Percentiles rank a stretch among this genome's conserved stretches.
Evolutionary conservation across 2,888 invertebrate species (phyloP).

Genomic region (Nymphalis polychloros): DNA sequence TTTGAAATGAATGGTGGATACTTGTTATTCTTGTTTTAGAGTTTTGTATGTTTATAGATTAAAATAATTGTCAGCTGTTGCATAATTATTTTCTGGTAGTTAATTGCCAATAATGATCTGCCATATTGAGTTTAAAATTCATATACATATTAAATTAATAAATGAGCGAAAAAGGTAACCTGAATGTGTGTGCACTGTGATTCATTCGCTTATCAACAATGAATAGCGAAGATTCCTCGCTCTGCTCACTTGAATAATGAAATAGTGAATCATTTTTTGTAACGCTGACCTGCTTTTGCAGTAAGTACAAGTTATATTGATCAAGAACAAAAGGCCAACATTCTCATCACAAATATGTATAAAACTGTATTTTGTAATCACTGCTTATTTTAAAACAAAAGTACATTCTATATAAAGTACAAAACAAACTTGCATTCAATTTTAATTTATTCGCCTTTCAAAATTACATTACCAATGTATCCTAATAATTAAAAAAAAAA

Average conservation of each 20-base stretch:
- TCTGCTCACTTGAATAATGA: constrained; percentile 22
- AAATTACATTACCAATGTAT: constrained; percentile 10
- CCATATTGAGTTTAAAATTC: constrained; percentile 41
- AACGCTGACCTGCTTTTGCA: constrained; percentile 16
- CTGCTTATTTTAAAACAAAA: background rate
- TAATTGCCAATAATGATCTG: constrained; percentile 44
- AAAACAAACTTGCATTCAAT: background rate
- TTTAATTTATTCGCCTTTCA: constrained; percentile 11
- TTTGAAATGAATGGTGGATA: constrained; percentile 54
- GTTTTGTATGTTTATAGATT: constrained; percentile 65
- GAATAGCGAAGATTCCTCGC: constrained; percentile 13
- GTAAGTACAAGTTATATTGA: background rate
- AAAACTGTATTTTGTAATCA: constrained; percentile 5
- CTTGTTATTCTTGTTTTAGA: constrained; percentile 74
- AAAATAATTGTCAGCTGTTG: constrained; percentile 45
- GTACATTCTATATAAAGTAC: constrained; percentile 6
- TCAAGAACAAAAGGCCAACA: background rate
- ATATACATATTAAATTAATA: constrained; percentile 29
- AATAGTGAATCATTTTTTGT: constrained; percentile 23
- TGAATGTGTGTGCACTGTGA: constrained; percentile 24
- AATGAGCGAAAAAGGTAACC: constrained; percentile 22
- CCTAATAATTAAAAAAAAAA: constrained; percentile 29
- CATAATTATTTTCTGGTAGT: constrained; percentile 43
- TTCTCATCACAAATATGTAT: constrained; percentile 1
- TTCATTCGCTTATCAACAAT: constrained; percentile 31